phyloP scores from a whole-genome alignment of 2,797 vertebrate species.

The Ibycter americanus region DNA sequence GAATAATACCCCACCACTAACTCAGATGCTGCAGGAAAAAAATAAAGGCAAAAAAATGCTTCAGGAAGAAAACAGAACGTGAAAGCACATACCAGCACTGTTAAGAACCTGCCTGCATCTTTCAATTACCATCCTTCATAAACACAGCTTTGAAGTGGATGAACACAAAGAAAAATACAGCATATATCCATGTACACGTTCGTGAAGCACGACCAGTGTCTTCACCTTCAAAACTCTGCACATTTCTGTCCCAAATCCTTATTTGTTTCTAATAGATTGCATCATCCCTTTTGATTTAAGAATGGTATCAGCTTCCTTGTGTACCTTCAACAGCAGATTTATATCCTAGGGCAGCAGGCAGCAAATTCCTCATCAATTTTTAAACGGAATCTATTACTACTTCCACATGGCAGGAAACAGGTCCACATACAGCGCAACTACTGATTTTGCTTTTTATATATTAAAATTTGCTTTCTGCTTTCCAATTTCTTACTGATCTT shows the following conservation, averaged over 20 bases:
- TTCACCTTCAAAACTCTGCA: background rate
- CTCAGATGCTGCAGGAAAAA: background rate
- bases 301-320: background rate
- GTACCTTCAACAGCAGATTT: background rate
- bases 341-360: background rate
- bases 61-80: background rate
- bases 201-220: background rate
- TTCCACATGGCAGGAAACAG: background rate
- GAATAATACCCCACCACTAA: background rate
- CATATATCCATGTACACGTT: accelerated
- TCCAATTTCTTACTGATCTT: background rate
- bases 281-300: background rate
- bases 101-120: background rate
- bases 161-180: background rate
- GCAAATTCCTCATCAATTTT: background rate
- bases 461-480: background rate
- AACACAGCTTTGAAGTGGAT: background rate
- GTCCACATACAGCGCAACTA: background rate
- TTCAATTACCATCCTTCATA: background rate
- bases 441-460: background rate
- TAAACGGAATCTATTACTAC: background rate
- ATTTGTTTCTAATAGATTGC: background rate
- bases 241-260: background rate
- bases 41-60: background rate
- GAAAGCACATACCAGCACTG: background rate